phyloP scores from a whole-genome alignment of 2,113 vertebrate genomes.

The Podiceps cristatus region DNA sequence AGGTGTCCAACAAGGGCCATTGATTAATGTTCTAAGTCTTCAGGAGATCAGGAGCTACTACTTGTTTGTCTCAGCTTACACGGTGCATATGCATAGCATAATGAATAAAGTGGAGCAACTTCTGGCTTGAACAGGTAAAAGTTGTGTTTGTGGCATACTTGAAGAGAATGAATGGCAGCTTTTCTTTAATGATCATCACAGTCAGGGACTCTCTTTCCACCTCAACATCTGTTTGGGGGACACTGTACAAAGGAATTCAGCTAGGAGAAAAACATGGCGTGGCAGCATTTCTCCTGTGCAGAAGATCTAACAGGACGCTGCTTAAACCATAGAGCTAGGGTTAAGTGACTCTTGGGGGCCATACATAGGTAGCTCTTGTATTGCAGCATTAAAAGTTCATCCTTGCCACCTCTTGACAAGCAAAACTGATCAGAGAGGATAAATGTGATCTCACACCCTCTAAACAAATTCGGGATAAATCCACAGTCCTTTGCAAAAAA shows the following conservation, averaged over 20 bases:
- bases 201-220: not conserved
- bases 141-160: not conserved
- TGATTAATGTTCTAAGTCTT: not conserved
- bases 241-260: not conserved
- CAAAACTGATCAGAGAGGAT: not conserved
- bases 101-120: not conserved
- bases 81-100: not conserved
- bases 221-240: not conserved
- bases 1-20: fast-evolving
- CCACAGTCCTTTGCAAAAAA: not conserved
- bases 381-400: not conserved
- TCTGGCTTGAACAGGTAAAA: not conserved
- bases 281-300: not conserved
- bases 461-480: not conserved
- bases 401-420: not conserved
- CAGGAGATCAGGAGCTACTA: not conserved
- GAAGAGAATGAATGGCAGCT: not conserved
- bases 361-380: too few relatives aligned
- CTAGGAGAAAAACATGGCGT: not conserved
- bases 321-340: not conserved
- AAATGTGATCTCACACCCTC: not conserved
- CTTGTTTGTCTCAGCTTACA: not conserved
- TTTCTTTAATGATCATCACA: not conserved
- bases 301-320: not conserved
- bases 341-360: not conserved